These are phyloP conservation scores for Ferdinandea cuprea DNA, from an alignment of 2,888 invertebrate species.

Conservation along the genomic window DNA sequence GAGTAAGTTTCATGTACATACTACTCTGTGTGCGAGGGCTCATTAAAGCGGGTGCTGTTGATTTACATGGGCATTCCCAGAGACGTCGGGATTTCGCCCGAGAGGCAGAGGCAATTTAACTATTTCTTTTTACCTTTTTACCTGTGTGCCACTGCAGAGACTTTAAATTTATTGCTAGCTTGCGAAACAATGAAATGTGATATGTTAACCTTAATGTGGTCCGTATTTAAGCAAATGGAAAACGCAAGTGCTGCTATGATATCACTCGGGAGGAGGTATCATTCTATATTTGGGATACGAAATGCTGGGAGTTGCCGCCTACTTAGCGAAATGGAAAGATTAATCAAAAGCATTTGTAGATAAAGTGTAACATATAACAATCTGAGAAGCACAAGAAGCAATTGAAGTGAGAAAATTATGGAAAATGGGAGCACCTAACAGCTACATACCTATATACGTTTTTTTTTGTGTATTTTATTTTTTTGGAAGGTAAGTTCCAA, in stretches of 20 bases:
- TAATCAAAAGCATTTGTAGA: constrained; percentile 72
- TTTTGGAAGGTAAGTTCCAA: no score
- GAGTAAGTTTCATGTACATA: constrained; percentile 71
- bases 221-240: constrained; percentile 51
- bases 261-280: constrained; percentile 47
- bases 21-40: constrained; percentile 16
- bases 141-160: constrained; percentile 61
- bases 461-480: no score
- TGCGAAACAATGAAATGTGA: constrained; percentile 74
- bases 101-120: neutral
- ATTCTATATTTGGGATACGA: constrained; percentile 3
- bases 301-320: constrained; percentile 68
- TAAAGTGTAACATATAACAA: constrained; percentile 59
- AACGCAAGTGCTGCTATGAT: constrained; percentile 67
- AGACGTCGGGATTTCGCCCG: constrained; percentile 36
- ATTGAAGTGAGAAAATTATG: constrained; percentile 37
- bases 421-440: no score
- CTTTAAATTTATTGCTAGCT: constrained; percentile 71
- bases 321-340: constrained; percentile 60
- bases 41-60: constrained; percentile 66
- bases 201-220: constrained; percentile 55
- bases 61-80: constrained; percentile 47
- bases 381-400: constrained; percentile 31
- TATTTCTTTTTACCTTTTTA: neutral
- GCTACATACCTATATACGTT: no score